These are phyloP conservation scores for Piscicola geometra DNA, from an alignment of 2,888 invertebrate species.

Conservation along the genomic window DNA sequence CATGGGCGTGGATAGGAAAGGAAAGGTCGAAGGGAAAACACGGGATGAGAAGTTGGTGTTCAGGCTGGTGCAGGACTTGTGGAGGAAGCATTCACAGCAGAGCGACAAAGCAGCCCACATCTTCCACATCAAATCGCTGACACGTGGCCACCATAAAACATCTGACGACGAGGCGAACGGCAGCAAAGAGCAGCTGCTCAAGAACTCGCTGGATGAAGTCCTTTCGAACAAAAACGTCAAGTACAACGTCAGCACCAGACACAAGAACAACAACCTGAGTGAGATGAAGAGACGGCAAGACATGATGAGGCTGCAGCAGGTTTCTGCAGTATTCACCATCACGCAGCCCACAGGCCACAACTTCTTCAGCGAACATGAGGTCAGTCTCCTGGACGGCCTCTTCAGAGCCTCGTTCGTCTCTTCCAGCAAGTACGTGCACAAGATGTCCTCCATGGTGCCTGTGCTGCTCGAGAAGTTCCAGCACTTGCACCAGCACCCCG, in stretches of 20 bases:
- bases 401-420: neutral
- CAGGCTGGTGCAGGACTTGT: neutral
- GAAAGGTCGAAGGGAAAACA: too few species aligned
- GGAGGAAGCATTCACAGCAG: constrained; percentile 1
- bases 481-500: neutral
- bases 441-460: neutral
- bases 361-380: neutral
- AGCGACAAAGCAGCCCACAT: neutral
- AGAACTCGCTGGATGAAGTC: too few species aligned
- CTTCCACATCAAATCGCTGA: neutral
- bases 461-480: neutral
- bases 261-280: too few species aligned
- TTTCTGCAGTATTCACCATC: neutral
- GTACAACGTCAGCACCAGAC: neutral
- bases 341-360: neutral
- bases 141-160: neutral
- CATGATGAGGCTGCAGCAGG: neutral
- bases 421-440: neutral
- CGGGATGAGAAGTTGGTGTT: neutral
- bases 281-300: neutral
- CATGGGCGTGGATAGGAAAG: too few species aligned
- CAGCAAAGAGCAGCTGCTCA: too few species aligned
- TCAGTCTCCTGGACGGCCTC: neutral
- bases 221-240: neutral
- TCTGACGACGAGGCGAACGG: too few species aligned